Conservation (phyloP, 2,797 vertebrate genomes). For the Poecilia gillii region DNA sequence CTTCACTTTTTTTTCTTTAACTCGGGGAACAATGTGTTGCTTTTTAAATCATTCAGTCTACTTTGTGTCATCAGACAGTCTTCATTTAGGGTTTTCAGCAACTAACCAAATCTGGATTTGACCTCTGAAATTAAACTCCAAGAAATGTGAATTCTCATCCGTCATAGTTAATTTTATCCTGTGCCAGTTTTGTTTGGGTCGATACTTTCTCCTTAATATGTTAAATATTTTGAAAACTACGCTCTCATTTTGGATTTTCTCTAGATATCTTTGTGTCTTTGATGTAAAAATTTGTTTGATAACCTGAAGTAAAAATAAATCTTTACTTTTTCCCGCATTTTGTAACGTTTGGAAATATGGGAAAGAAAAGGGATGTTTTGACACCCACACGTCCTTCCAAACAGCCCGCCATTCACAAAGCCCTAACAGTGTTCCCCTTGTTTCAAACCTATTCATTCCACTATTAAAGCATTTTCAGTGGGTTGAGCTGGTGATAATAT, state of each 20-base stretch:
- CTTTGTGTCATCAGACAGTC: neutral
- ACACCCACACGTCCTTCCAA: constrained; percentile 24
- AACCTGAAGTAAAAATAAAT: neutral
- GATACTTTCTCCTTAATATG: neutral
- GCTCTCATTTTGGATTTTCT: neutral
- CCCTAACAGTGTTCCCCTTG: constrained; percentile 61
- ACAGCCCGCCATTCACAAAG: constrained; percentile 32
- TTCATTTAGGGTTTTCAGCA: neutral
- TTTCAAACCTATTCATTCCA: constrained; percentile 63
- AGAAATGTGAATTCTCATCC: neutral
- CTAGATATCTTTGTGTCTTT: neutral
- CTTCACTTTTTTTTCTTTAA: neutral
- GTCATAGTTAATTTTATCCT: neutral
- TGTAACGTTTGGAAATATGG: constrained; percentile 4
- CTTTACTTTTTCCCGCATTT: neutral
- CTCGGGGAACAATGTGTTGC: neutral
- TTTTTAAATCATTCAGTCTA: neutral
- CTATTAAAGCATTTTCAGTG: constrained; percentile 57
- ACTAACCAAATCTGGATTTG: neutral
- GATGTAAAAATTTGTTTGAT: neutral
- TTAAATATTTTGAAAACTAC: neutral
- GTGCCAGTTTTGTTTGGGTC: neutral
- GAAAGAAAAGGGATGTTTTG: constrained; percentile 23
- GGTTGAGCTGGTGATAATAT: constrained; percentile 37
- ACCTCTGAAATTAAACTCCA: neutral